A percentile compares a stretch with the other conserved stretches of the same genome.
phyloP scores from a whole-genome alignment of 2,797 vertebrate species.

The Cygnus olor region DNA sequence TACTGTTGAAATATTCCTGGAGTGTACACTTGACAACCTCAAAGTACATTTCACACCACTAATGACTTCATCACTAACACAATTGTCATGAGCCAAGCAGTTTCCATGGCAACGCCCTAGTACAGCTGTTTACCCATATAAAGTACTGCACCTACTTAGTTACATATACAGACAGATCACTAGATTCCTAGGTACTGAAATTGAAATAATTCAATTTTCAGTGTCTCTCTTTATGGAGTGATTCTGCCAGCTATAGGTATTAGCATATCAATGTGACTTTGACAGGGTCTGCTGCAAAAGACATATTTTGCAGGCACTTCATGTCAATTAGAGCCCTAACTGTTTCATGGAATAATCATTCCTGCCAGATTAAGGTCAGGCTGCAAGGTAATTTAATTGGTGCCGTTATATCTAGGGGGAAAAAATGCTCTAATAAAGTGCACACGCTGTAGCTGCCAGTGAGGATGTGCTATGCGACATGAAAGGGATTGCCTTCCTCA shows the following conservation, averaged over 20 bases:
- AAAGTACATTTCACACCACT: conserved; percentile 84
- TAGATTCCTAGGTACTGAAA: conserved; percentile 85
- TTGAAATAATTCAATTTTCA: conserved; percentile 88
- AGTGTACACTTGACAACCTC: conserved; percentile 85
- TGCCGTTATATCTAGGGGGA: conserved; percentile 82
- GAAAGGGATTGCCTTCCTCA: conserved; percentile 66
- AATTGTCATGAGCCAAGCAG: conserved; percentile 85
- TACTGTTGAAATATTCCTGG: conserved; percentile 83
- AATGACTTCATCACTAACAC: conserved; percentile 85
- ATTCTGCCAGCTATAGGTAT: conserved; percentile 85
- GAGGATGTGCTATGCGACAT: conserved; percentile 66
- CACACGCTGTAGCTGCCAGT: conserved; percentile 73
- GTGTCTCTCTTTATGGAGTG: conserved; percentile 84
- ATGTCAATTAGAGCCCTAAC: conserved; percentile 86
- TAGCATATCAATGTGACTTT: conserved; percentile 88
- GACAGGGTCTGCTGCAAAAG: conserved; percentile 83
- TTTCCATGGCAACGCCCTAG: conserved; percentile 82
- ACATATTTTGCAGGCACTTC: conserved; percentile 86
- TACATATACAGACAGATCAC: conserved; percentile 85
- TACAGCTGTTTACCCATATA: conserved; percentile 85
- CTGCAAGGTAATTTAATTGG: conserved; percentile 87
- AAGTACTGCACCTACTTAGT: conserved; percentile 84
- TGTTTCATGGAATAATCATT: conserved; percentile 87
- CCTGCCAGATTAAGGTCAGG: conserved; percentile 86
- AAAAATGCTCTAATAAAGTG: conserved; percentile 82